Conservation (phyloP, 2,113 vertebrate species). For the Strix uralensis region DNA sequence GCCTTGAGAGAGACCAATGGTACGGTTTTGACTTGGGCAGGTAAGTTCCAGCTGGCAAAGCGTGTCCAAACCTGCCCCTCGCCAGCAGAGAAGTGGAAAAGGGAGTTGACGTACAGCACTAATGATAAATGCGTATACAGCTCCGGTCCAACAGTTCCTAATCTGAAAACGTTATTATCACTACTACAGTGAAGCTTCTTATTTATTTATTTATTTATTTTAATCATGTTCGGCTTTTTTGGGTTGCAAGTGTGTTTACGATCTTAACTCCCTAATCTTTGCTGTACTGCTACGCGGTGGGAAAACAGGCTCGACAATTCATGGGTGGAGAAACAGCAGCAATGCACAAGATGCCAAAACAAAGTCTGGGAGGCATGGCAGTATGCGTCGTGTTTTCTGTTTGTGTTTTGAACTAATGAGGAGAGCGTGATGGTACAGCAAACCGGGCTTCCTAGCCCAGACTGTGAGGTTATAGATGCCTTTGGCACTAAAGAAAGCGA, state of each 20-base stretch:
- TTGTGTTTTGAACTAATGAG: accelerated
- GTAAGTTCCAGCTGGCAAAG: not conserved
- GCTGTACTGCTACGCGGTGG: no score
- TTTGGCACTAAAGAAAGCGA: not conserved
- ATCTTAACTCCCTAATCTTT: no score
- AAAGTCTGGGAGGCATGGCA: not conserved
- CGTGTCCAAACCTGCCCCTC: not conserved
- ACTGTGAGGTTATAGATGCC: accelerated
- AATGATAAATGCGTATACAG: not conserved
- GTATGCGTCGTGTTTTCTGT: accelerated
- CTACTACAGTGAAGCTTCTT: no score
- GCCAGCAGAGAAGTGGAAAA: not conserved
- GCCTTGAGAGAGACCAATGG: no score
- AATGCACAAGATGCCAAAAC: no score
- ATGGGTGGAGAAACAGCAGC: no score
- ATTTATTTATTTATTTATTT: no score
- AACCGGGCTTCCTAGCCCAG: not conserved
- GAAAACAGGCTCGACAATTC: no score
- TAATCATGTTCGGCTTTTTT: no score
- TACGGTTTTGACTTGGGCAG: no score
- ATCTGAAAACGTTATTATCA: not conserved
- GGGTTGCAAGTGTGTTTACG: no score
- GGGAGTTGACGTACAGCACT: not conserved
- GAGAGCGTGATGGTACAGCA: accelerated
- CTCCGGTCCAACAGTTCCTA: not conserved